Evolutionary conservation across 2,888 invertebrate genomes (phyloP), one percentile per base, ranked within the genome.

Genomic region (Strigamia maritima): DNA sequence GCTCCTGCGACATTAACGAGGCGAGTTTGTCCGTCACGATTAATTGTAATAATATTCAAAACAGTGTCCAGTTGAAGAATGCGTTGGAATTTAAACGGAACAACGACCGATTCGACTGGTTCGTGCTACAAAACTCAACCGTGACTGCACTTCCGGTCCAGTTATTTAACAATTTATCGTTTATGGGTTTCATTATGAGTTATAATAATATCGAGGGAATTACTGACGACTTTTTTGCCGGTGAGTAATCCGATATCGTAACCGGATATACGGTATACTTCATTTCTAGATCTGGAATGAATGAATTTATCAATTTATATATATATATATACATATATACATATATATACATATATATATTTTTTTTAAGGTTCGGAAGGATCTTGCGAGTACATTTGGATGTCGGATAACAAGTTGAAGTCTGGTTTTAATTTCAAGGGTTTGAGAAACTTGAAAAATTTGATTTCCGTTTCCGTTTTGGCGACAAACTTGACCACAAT

Each of bases 341-440:
- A n/a, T n/a, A n/a, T n/a, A n/a, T n/a, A n/a, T n/a, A n/a, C n/a
- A n/a, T n/a, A n/a, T n/a, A n/a, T 8, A 22, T 75, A 8, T 75
- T 26, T 75, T 19, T 75, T 31, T 75, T 31, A 2, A 74, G 74
- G 74, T 28, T 77, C 77, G 10, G 19, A n/a, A 40, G 19, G 2
- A 10, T 24, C 40, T 2, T 38, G 19, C 12, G 44, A 77, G 35
- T 77, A 77, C 44, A 19, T 77, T 1, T 77, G 77, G 77, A 44
- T 40, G 19, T 24, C 77, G 16, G 49, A 44, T 6, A 77, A 44
- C 49, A 44, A 44, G 4, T 44, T 77, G 1, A 44, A 7, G 10
- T 44, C 44, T 16, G 49, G 44, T 44, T 77, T 77, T 31, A 77
- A 77, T 40, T 77, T 44, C 44, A 44, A 77, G 1, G 14, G 44